These are phyloP conservation scores for Piscicola geometra DNA, from an alignment of 2,888 invertebrate genomes.

Conservation along the genomic window DNA sequence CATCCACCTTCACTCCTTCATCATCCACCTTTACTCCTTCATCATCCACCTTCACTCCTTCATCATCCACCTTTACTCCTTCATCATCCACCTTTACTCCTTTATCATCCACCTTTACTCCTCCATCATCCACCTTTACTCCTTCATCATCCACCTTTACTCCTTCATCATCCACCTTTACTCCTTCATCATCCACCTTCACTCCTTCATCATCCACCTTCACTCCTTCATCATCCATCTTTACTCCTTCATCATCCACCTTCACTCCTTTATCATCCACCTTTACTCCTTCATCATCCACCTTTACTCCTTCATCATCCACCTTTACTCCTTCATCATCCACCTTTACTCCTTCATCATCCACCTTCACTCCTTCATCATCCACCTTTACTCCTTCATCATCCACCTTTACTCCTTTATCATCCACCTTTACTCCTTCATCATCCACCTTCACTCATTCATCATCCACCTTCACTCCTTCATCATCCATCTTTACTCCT, in stretches of 20 bases:
- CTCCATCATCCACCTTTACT: not conserved
- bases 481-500: not conserved
- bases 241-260: not conserved
- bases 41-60: not conserved
- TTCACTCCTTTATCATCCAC: not conserved
- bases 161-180: not conserved
- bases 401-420: not conserved
- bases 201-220: not conserved
- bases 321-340: not conserved
- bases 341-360: not conserved
- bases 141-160: not conserved
- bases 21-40: not conserved
- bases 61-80: not conserved
- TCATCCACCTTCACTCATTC: not conserved
- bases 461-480: not conserved
- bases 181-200: not conserved
- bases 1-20: not conserved
- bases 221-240: not conserved
- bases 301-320: not conserved
- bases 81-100: conserved; percentile 4
- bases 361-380: not conserved
- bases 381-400: not conserved
- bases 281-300: not conserved
- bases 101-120: not conserved
- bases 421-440: not conserved